Conservation (phyloP, 2,888 invertebrate genomes). For the Tenthredo notha region DNA sequence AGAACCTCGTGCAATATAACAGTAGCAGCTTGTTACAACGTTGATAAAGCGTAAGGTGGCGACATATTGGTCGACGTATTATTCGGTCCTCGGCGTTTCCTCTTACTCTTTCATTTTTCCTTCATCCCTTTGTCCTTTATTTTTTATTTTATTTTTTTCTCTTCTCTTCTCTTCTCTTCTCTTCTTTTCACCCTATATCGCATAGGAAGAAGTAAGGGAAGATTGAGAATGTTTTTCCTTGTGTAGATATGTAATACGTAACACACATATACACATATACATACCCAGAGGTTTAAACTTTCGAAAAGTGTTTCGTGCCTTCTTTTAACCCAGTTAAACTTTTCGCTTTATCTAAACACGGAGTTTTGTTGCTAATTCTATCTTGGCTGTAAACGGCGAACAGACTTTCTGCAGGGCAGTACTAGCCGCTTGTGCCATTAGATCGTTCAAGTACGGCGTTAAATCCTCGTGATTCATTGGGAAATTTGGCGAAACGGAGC, state of each 20-base stretch:
- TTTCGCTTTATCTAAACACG: not conserved
- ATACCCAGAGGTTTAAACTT: not conserved
- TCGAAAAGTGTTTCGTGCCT: not conserved
- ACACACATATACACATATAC: not conserved
- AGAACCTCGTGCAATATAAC: constrained; percentile 64
- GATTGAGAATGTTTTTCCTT: not conserved
- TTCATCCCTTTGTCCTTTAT: not conserved
- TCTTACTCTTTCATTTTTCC: not conserved
- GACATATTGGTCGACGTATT: constrained; percentile 43
- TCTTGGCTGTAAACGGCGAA: constrained; percentile 3
- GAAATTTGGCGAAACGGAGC: constrained; percentile 53
- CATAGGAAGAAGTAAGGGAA: not conserved
- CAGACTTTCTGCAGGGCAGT: constrained; percentile 8
- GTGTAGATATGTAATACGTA: not conserved
- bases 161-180: not conserved
- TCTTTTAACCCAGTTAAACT: constrained; percentile 21
- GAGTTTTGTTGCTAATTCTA: constrained; percentile 10
- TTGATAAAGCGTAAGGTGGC: constrained; percentile 74
- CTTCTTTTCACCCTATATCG: too few relatives aligned
- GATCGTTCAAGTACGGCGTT: constrained; percentile 45
- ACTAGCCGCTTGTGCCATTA: not conserved
- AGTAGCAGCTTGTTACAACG: constrained; percentile 77
- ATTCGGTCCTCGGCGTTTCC: constrained; percentile 1
- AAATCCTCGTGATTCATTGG: constrained; percentile 53
- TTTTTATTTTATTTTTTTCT: not conserved